Base-by-base conservation (phyloP, 2,888 invertebrate genomes). In the Ptilodon capucinus region DNA sequence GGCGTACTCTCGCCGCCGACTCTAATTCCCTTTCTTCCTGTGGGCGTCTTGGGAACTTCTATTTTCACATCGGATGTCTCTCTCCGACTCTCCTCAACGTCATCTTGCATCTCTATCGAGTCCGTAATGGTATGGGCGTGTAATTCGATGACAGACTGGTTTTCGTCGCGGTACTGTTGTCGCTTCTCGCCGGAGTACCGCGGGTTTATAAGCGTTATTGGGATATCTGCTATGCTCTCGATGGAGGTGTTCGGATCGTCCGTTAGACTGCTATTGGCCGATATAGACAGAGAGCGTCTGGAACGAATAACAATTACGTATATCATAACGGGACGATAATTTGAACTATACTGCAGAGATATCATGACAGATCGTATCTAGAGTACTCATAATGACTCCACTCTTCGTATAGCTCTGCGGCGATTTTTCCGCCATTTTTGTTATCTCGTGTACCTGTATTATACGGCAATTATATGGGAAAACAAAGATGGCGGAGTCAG, bases 211-310 rank as follows among this genome's bases (percentile, higher is more conserved):
- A 90, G 71, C 0, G 88, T 89, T 4, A 89, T 56, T 0, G 91
- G 86, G 3, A 90, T 85, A 50, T 91, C 91, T 0, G 90, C 91
- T 39, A 91, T 88, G 55, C 90, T 90, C 40, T 91, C 91, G 47
- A 90, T 72, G 0, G 90, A 87, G 0, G 82, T 80, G 65, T 85
- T 89, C 0, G 86, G 87, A 30, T 91, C 90, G 4, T 89, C 90
- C 0, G 88, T 86, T 1, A 90, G 70, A 43, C 89, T 89, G 63
- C 90, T 90, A 62, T 89, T 90, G 0, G 77, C 80, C 2, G 89
- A 90, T 69, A 87, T 74, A 11, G 90, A 90, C 7, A 86, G 69
- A 0, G 88, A 84, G 8, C 71, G 76, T 40, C 90, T 88, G 74
- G 0, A 70, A 68, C 23, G 5, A 7, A 14, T n/a, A 7, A 25